Base-by-base conservation (phyloP, 1,140 invertebrate species). In the Octopus sinensis region DNA sequence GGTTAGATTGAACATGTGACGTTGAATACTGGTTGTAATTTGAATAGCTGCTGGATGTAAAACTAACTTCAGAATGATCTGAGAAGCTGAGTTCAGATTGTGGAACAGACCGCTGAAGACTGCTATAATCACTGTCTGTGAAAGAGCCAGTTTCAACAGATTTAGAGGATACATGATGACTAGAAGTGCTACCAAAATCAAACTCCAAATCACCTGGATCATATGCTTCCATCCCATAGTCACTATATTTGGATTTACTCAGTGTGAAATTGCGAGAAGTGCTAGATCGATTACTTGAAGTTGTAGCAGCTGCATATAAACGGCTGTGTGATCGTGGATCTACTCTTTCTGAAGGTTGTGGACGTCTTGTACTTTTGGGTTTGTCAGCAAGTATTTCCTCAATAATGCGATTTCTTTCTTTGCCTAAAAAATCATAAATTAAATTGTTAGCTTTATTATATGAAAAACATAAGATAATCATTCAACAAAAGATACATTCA, bases 301-400 rank as follows among this genome's bases (percentile, higher is more conserved):
- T 84, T 43, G 17, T 73, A n/a, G 68, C 68, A n/a, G 68, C 68
- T 6, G 68, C 6, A 73, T 73, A 73, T 73, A 73, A 73, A n/a
- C 68, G 68, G 30, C 68, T 23, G 30, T 73, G 68, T 73, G 68
- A 73, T 73, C 84, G 80, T 12, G 85, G 85, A 75, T 87, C 85
- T 13, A 77, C 17, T 71, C 82, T 79, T 76, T 84, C 82, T 4
- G 79, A 79, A 75, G 83, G 68, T 81, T 7, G 82, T 82, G 54
- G 81, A 80, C 76, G 77, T 75, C 43, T 68, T 80, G 53, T 78
- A 78, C 62, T 88, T 83, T 83, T 92, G 90, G 86, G 88, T 10
- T 90, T 87, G 80, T 93, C 92, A 10, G 84, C 82, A 86, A 90
- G 87, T 17, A 90, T 82, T 54, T 94, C 94, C 76, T 95, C 94